These are phyloP conservation scores for Scelioninae gen. 1 DNA, from an alignment of 2,888 invertebrate species.

Conservation along the genomic window DNA sequence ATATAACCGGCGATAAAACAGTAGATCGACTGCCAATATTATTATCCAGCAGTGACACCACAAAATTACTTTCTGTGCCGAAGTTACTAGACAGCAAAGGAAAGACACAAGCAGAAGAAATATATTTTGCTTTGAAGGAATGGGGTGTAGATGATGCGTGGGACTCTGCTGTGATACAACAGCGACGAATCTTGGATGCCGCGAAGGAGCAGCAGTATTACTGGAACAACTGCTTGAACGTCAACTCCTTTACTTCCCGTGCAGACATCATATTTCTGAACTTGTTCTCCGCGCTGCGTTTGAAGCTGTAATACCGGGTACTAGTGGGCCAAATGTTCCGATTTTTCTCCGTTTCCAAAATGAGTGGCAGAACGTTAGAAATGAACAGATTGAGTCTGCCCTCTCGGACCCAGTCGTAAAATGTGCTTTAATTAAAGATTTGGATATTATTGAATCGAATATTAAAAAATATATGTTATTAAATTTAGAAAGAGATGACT, in stretches of 20 bases:
- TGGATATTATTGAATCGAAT: conserved; percentile 15
- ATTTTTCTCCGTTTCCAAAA: conserved; percentile 47
- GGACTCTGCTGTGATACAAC: conserved; percentile 54
- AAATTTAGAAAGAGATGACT: conserved; percentile 29
- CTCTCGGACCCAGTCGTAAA: conserved; percentile 23
- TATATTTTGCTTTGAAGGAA: conserved; percentile 25
- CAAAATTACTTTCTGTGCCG: conserved; percentile 42
- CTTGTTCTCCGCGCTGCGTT: conserved; percentile 42
- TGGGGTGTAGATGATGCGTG: conserved; percentile 35
- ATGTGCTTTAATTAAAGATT: conserved; percentile 12
- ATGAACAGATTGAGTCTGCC: conserved; percentile 7
- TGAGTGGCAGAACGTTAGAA: conserved; percentile 16
- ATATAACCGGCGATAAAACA: conserved; percentile 22
- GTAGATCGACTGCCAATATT: conserved; percentile 31
- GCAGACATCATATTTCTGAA: conserved; percentile 54
- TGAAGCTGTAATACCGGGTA: conserved; percentile 35
- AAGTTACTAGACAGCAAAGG: conserved; percentile 29
- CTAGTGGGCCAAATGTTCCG: conserved; percentile 32
- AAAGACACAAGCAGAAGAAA: conserved; percentile 22
- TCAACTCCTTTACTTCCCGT: conserved; percentile 21
- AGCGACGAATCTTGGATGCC: conserved; percentile 31
- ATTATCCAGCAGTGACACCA: conserved; percentile 27
- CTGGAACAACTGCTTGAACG: conserved; percentile 45
- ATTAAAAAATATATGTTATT: conserved; percentile 23
- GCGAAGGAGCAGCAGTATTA: conserved; percentile 29